Evolutionary conservation across 2,113 vertebrate species (phyloP).

Genomic region (Pholis gunnellus): DNA sequence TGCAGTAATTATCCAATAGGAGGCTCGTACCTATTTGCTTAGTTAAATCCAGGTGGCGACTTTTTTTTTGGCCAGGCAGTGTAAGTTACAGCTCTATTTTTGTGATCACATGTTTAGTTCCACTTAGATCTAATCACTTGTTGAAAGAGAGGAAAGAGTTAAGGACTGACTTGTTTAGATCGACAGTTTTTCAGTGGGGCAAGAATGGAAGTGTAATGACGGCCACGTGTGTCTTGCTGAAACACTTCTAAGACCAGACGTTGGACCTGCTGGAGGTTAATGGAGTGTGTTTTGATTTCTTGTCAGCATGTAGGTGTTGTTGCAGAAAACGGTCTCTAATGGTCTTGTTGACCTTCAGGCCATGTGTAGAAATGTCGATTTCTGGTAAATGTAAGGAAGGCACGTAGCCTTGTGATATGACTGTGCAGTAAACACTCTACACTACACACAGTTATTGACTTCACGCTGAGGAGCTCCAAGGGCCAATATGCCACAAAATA

Average conservation of each 20-base stretch:
- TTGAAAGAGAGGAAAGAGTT: not conserved
- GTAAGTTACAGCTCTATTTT: not conserved
- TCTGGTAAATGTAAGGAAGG: constrained; percentile 34
- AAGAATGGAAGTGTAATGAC: constrained; percentile 33
- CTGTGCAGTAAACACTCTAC: not conserved
- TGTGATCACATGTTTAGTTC: not conserved
- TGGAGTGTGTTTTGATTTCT: constrained; percentile 53
- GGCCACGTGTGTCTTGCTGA: constrained; percentile 57
- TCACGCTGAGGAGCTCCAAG: not conserved
- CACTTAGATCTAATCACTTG: not conserved
- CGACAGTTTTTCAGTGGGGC: not conserved
- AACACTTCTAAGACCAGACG: constrained; percentile 26
- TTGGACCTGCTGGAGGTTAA: constrained; percentile 47
- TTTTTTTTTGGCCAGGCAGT: no score
- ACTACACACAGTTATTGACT: constrained; percentile 16
- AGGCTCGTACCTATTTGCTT: no score
- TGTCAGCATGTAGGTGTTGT: constrained; percentile 47
- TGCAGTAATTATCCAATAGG: no score
- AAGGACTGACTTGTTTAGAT: not conserved
- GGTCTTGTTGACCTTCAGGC: constrained; percentile 59
- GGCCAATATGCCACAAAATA: not conserved
- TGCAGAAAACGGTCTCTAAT: constrained; percentile 50
- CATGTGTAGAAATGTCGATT: constrained; percentile 39
- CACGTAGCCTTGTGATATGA: constrained; percentile 13
- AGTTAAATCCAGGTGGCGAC: no score